Conservation (phyloP, 2,113 vertebrate species). For the Dromas ardeola region DNA sequence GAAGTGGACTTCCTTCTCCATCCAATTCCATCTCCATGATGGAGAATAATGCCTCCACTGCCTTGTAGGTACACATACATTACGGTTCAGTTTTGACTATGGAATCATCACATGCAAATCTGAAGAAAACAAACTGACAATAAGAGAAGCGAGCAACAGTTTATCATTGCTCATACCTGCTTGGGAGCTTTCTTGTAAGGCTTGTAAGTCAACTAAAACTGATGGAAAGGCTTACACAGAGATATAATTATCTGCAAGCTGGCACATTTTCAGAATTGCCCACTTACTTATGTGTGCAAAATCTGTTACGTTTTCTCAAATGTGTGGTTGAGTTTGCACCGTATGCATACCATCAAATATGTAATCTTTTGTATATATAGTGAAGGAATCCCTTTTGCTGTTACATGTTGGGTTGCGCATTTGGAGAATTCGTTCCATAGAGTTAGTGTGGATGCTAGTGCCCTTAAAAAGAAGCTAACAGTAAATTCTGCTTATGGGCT, state of each 20-base stretch:
- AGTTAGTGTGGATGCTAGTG: neutral
- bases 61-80: neutral
- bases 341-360: neutral
- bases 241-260: neutral
- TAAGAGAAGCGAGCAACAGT: neutral
- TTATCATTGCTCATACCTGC: neutral
- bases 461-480: neutral
- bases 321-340: neutral
- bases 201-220: neutral
- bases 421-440: neutral
- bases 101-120: neutral
- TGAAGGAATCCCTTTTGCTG: neutral
- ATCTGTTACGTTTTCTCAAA: neutral
- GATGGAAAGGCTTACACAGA: neutral
- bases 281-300: neutral
- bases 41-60: neutral
- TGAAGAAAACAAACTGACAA: neutral
- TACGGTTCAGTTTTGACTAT: neutral
- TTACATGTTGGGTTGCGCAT: neutral
- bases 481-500: neutral
- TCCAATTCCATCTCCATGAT: neutral
- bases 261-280: neutral
- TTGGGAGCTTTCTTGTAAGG: neutral
- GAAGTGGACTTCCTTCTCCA: neutral
- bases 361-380: neutral